These are phyloP conservation scores for Thera obeliscata DNA, from an alignment of 2,888 invertebrate species.

Conservation along the genomic window DNA sequence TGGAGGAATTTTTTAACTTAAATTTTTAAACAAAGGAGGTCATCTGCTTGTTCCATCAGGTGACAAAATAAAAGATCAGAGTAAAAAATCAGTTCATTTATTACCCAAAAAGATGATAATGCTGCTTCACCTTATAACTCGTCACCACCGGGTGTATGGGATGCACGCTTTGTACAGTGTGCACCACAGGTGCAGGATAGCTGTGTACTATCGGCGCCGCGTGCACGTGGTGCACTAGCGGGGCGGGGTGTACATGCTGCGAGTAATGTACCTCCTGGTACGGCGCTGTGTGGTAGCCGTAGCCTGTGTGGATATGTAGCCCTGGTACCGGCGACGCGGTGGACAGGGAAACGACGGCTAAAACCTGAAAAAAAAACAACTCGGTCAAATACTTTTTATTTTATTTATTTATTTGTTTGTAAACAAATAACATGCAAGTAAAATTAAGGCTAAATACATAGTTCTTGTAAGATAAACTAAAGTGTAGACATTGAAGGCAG, in stretches of 20 bases:
- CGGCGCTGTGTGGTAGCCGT: conserved; percentile 38
- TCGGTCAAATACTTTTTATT: not conserved
- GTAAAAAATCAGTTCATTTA: conserved; percentile 34
- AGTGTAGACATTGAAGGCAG: too few relatives aligned
- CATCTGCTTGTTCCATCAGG: too few relatives aligned
- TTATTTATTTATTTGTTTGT: not conserved
- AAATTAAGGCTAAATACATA: too few relatives aligned
- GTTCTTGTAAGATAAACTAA: too few relatives aligned
- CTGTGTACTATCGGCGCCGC: conserved; percentile 45
- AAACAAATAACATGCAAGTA: too few relatives aligned
- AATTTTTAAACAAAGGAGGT: too few relatives aligned
- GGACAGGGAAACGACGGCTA: conserved; percentile 23
- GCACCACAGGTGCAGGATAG: conserved; percentile 43
- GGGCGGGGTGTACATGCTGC: conserved; percentile 31
- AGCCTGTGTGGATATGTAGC: conserved; percentile 38
- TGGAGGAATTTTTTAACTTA: too few relatives aligned
- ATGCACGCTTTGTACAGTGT: conserved; percentile 35
- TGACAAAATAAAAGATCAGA: conserved; percentile 14
- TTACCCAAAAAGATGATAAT: conserved; percentile 56
- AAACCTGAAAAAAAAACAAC: conserved; percentile 28
- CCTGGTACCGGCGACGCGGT: conserved; percentile 32
- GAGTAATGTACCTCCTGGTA: conserved; percentile 30
- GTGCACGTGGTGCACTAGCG: conserved; percentile 52
- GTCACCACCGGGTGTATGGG: conserved; percentile 41
- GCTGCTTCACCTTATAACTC: conserved; percentile 59